Evolutionary conservation across 30 jellyfish, hydroid and myxozoan genomes (phyloP).

Genomic region (Hydractinia echinata): DNA sequence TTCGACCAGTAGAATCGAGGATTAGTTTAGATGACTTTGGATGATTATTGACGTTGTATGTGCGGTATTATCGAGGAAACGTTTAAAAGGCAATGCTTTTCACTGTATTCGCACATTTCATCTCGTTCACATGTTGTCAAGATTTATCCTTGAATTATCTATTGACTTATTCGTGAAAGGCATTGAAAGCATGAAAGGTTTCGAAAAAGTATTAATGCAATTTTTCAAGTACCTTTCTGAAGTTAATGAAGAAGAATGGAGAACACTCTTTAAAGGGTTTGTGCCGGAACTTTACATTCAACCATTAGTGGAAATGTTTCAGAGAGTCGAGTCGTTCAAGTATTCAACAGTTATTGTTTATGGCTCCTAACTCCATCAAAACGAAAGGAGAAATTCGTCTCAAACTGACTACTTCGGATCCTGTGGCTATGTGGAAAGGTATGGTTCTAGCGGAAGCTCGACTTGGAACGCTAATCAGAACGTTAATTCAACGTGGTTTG

Average conservation of each 20-base stretch:
- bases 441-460: conserved; percentile 60
- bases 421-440: conserved; percentile 63
- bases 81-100: conserved; percentile 85
- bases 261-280: conserved; percentile 48
- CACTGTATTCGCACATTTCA: conserved; percentile 90
- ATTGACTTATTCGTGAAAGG: background rate
- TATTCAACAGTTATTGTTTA: conserved; percentile 5
- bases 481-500: conserved; percentile 49
- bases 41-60: conserved; percentile 57
- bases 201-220: conserved; percentile 30
- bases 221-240: conserved; percentile 45
- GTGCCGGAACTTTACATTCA: conserved; percentile 56
- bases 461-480: conserved; percentile 62
- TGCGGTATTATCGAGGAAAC: conserved; percentile 47
- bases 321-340: background rate
- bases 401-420: conserved; percentile 27
- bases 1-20: conserved; percentile 34
- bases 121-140: conserved; percentile 65
- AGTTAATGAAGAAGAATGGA: conserved; percentile 48
- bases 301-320: conserved; percentile 30
- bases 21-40: conserved; percentile 37
- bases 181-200: background rate
- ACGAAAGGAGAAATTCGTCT: background rate
- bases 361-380: conserved; percentile 4
- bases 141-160: conserved; percentile 32